phyloP scores from a whole-genome alignment of 2,113 vertebrate species.

The Perca schrenkii region DNA sequence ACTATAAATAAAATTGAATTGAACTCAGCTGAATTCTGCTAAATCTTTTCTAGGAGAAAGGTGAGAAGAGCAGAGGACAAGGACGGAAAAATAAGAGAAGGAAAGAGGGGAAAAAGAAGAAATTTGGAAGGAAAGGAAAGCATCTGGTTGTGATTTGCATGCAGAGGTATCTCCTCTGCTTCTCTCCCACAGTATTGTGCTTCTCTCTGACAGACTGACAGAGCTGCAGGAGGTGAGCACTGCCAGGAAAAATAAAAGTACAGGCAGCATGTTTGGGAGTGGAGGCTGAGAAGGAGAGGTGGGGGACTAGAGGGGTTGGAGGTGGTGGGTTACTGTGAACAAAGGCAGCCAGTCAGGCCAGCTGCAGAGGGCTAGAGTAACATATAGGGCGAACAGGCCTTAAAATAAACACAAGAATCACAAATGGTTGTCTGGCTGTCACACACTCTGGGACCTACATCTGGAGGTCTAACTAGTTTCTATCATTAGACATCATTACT shows the following conservation, averaged over 20 bases:
- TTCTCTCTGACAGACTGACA: slow-evolving; percentile 59
- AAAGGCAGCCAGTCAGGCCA: slow-evolving; percentile 67
- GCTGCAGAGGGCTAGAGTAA: slow-evolving; percentile 59
- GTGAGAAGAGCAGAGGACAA: slow-evolving; percentile 30
- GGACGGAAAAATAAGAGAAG: neutral
- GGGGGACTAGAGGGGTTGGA: slow-evolving; percentile 2
- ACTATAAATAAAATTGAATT: too few relatives aligned
- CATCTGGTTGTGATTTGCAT: slow-evolving; percentile 68
- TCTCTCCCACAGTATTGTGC: slow-evolving; percentile 59
- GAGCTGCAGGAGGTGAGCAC: slow-evolving; percentile 61
- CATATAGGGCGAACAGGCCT: slow-evolving; percentile 43
- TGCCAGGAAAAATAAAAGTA: slow-evolving; percentile 76
- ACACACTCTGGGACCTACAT: slow-evolving; percentile 56
- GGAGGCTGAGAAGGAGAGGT: slow-evolving; percentile 35
- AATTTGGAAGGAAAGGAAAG: slow-evolving; percentile 43
- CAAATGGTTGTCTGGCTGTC: slow-evolving; percentile 48
- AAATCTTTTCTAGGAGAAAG: slow-evolving; percentile 16
- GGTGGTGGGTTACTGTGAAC: slow-evolving; percentile 43
- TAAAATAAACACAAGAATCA: slow-evolving; percentile 63
- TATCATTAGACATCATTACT: slow-evolving; percentile 61
- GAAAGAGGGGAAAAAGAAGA: neutral
- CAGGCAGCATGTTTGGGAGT: slow-evolving; percentile 43
- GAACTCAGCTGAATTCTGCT: neutral
- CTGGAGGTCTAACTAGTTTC: slow-evolving; percentile 54
- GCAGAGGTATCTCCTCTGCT: slow-evolving; percentile 53